phyloP scores from a whole-genome alignment of 2,888 invertebrate species.

The Meganola albula region DNA sequence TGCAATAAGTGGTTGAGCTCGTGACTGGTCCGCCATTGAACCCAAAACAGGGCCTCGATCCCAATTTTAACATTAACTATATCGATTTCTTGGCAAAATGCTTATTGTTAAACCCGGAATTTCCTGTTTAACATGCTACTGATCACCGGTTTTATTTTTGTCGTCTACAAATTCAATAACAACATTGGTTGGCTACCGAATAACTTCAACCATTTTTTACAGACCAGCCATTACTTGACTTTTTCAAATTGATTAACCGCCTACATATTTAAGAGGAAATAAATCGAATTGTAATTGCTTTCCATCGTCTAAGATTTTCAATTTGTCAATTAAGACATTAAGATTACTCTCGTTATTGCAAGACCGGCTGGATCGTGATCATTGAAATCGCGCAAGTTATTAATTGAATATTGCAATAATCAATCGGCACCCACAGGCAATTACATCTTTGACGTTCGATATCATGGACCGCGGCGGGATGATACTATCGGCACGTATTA shows the following conservation, averaged over 20 bases:
- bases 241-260: slow-evolving; percentile 39
- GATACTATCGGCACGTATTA: slow-evolving; percentile 61
- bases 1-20: slow-evolving; percentile 63
- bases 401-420: slow-evolving; percentile 66
- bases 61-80: slow-evolving; percentile 52
- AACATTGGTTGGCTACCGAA: slow-evolving; percentile 35
- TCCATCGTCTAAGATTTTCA: slow-evolving; percentile 41
- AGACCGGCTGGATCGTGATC: slow-evolving; percentile 43
- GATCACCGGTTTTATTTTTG: slow-evolving; percentile 28
- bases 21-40: slow-evolving; percentile 63
- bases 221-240: slow-evolving; percentile 31
- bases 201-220: slow-evolving; percentile 32
- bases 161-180: slow-evolving; percentile 23
- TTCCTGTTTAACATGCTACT: slow-evolving; percentile 48
- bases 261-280: slow-evolving; percentile 38
- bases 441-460: slow-evolving; percentile 46
- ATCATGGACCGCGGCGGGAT: slow-evolving; percentile 40
- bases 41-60: slow-evolving; percentile 39
- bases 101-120: slow-evolving; percentile 57
- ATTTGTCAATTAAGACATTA: slow-evolving; percentile 58
- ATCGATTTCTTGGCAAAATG: slow-evolving; percentile 60
- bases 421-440: slow-evolving; percentile 56
- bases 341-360: slow-evolving; percentile 40
- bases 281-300: slow-evolving; percentile 40
- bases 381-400: slow-evolving; percentile 56